Conservation (phyloP, 2,113 vertebrate genomes). For the Ivindomyrus marchei region DNA sequence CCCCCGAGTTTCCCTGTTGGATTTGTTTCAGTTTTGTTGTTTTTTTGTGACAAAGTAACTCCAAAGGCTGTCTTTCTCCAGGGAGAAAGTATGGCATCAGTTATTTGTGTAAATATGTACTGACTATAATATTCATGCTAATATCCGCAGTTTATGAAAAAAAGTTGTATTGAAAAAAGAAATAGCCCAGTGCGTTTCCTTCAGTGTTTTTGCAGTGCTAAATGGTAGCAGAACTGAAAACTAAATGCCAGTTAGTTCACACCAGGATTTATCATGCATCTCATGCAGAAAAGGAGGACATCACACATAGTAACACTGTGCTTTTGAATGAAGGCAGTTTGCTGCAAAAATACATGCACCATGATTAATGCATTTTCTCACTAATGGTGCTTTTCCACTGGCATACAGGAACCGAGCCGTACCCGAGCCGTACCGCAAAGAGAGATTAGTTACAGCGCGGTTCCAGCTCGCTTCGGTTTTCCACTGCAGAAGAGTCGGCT, state of each 20-base stretch:
- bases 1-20: neutral
- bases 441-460: neutral
- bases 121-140: neutral
- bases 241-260: neutral
- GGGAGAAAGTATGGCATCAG: neutral
- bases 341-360: neutral
- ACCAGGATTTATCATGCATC: neutral
- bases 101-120: neutral
- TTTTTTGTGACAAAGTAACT: neutral
- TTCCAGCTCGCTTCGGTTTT: neutral
- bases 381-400: neutral
- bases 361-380: neutral
- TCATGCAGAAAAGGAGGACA: neutral
- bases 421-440: neutral
- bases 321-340: neutral
- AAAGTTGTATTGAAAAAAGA: neutral
- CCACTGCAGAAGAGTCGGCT: neutral
- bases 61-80: neutral
- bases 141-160: neutral
- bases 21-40: conserved; percentile 18
- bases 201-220: neutral
- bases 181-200: neutral
- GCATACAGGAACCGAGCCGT: neutral
- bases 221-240: neutral
- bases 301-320: neutral